phyloP scores from a whole-genome alignment of 2,113 vertebrate genomes.

The Cyphomyrus plagiostoma region DNA sequence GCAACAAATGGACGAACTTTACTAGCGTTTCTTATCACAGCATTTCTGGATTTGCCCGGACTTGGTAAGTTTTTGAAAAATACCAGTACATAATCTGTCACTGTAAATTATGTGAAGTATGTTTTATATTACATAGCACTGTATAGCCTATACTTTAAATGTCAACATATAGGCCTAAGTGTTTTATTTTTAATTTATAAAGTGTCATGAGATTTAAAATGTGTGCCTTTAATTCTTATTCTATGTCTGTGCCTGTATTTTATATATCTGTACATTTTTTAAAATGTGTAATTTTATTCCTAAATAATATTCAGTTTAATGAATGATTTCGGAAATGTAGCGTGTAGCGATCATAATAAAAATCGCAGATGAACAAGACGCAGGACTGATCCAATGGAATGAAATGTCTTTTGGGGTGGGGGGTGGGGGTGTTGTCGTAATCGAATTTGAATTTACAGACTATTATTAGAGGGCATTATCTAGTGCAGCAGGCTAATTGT shows the following conservation, averaged over 20 bases:
- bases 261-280: neutral
- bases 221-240: neutral
- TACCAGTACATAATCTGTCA: neutral
- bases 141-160: neutral
- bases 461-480: conserved; percentile 63
- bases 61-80: conserved; percentile 1
- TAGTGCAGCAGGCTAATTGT: conserved; percentile 60
- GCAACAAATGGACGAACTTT: neutral
- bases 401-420: neutral
- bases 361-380: neutral
- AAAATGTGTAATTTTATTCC: neutral
- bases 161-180: neutral
- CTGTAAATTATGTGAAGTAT: neutral
- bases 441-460: conserved; percentile 63
- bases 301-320: neutral
- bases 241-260: neutral
- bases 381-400: neutral
- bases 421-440: conserved; percentile 32
- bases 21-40: neutral
- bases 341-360: neutral
- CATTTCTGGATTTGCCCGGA: neutral
- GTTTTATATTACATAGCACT: neutral
- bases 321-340: neutral
- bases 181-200: conserved; percentile 2
- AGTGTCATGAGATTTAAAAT: neutral